phyloP scores from a whole-genome alignment of 2,113 vertebrate species.

The Piprites chloris region DNA sequence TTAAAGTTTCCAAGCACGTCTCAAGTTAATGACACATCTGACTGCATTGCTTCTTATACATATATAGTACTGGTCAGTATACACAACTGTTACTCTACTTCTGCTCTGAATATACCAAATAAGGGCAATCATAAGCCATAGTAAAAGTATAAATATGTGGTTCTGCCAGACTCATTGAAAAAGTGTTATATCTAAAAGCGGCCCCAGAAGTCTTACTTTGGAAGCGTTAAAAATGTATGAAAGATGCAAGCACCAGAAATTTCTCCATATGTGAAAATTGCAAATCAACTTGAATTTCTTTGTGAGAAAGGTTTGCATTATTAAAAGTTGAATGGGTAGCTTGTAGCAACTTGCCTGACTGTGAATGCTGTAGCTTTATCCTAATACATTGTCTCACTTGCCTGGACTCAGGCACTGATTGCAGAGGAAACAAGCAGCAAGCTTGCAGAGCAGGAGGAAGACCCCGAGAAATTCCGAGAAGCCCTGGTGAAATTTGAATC shows the following conservation, averaged over 20 bases:
- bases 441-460: conserved; percentile 87
- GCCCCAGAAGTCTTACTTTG: neutral
- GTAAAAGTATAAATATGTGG: neutral
- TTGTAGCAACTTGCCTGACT: neutral
- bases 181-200: neutral
- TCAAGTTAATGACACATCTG: neutral
- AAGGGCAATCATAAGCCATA: neutral
- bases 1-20: neutral
- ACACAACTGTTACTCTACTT: neutral
- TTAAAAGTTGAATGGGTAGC: neutral
- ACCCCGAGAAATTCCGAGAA: conserved; percentile 91
- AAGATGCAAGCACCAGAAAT: neutral
- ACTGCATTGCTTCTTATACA: neutral
- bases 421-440: conserved; percentile 89
- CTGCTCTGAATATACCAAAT: neutral
- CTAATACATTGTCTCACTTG: neutral
- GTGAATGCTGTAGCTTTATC: neutral
- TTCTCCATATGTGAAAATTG: neutral
- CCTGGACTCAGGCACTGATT: conserved; percentile 85
- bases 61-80: neutral
- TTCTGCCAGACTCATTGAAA: neutral
- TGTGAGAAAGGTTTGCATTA: neutral
- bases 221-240: neutral
- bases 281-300: neutral
- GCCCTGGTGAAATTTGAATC: conserved; percentile 87